Conservation (phyloP, 1,140 invertebrate genomes). For the Drosophila willistoni region DNA sequence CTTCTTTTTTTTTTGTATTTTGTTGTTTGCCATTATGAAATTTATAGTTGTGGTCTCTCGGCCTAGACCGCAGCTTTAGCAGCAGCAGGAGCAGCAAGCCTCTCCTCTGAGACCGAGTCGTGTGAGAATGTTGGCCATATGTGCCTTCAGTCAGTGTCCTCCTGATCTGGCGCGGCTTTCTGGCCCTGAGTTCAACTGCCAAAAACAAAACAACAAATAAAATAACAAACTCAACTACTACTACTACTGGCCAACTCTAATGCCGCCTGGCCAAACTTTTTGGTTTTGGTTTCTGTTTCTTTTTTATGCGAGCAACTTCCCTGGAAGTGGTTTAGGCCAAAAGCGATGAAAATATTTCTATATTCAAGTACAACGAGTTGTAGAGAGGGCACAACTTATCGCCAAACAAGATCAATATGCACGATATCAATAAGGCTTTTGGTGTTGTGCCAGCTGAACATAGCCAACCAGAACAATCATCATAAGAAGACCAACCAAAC, state of each 20-base stretch:
- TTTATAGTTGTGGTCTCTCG: slow-evolving; percentile 75
- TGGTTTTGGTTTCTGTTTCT: slow-evolving; percentile 36
- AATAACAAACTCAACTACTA: slow-evolving; percentile 51
- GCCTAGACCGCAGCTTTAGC: slow-evolving; percentile 45
- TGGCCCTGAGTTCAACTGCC: slow-evolving; percentile 73
- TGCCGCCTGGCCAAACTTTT: slow-evolving; percentile 51
- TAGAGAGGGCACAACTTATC: slow-evolving; percentile 72
- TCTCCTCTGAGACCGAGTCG: slow-evolving; percentile 52
- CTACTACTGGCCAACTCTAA: slow-evolving; percentile 68
- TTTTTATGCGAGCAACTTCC: slow-evolving; percentile 76
- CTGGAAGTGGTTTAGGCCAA: slow-evolving; percentile 79
- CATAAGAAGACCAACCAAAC: slow-evolving; percentile 9
- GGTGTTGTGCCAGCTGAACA: slow-evolving; percentile 45
- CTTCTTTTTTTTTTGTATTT: slow-evolving; percentile 25
- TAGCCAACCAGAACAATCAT: slow-evolving; percentile 18
- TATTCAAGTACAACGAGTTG: slow-evolving; percentile 34
- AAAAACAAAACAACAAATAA: slow-evolving; percentile 47
- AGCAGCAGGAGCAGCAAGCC: neutral
- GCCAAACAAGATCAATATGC: slow-evolving; percentile 83
- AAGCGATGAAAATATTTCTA: slow-evolving; percentile 72
- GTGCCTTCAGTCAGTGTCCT: slow-evolving; percentile 48
- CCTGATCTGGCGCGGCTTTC: slow-evolving; percentile 37
- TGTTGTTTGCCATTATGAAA: slow-evolving; percentile 64
- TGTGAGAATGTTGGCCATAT: slow-evolving; percentile 80
- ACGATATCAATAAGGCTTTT: slow-evolving; percentile 81